A percentile compares a stretch with the other conserved stretches of the same genome.
phyloP scores from a whole-genome alignment of 1,140 invertebrate genomes.

The Agrypnia vestita region DNA sequence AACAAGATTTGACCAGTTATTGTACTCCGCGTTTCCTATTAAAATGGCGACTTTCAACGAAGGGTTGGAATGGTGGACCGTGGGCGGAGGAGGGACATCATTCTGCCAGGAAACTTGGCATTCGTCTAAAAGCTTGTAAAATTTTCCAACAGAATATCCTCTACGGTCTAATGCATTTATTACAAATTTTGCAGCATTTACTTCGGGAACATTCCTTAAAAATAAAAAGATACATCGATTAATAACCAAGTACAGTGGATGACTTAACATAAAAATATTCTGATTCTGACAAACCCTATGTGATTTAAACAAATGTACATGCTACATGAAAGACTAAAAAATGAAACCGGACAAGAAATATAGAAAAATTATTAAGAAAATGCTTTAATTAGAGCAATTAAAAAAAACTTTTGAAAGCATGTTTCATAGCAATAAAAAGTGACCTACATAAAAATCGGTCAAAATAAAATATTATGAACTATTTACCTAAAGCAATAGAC shows the following conservation, averaged over 20 bases:
- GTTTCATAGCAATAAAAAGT: not conserved
- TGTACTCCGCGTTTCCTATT: conserved; percentile 63
- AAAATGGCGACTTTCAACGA: conserved; percentile 54
- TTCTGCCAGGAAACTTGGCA: conserved; percentile 39
- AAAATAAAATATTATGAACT: not conserved
- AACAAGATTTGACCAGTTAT: conserved; percentile 65
- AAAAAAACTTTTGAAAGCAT: not conserved
- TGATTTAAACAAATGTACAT: not conserved
- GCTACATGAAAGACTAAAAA: not conserved
- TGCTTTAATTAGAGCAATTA: too few species aligned
- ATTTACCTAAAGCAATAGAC: not conserved
- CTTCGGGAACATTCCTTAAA: conserved; percentile 36
- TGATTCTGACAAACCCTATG: not conserved
- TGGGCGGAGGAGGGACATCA: not conserved
- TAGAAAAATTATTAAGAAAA: not conserved
- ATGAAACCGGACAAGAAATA: not conserved
- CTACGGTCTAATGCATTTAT: conserved; percentile 51
- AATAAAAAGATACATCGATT: not conserved
- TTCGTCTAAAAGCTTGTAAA: conserved; percentile 50
- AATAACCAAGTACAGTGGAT: not conserved
- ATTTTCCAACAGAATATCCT: conserved; percentile 49
- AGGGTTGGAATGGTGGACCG: not conserved
- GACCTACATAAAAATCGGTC: not conserved
- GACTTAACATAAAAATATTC: not conserved
- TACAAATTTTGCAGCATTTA: conserved; percentile 37